Conservation (phyloP, 1,140 invertebrate genomes). For the Drosophila kepulauana region DNA sequence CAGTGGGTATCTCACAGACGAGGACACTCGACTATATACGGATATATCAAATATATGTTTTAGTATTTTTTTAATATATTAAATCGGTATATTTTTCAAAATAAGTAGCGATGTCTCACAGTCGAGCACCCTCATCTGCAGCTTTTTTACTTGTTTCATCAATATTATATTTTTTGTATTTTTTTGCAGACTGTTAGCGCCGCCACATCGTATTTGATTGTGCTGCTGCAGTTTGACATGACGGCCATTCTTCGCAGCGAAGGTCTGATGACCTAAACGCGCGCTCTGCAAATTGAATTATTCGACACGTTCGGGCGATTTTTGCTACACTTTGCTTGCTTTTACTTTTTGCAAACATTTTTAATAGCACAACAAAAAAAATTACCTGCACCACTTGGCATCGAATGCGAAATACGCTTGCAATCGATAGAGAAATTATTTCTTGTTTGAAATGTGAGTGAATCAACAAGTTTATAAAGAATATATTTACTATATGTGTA, state of each 20-base stretch:
- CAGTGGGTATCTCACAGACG: too few relatives aligned
- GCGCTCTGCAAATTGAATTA: conserved; percentile 40
- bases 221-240: conserved; percentile 84
- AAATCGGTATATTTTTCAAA: too few relatives aligned
- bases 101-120: too few relatives aligned
- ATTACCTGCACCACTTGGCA: neutral
- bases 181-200: conserved; percentile 80
- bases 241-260: conserved; percentile 75
- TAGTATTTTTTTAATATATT: too few relatives aligned
- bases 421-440: neutral
- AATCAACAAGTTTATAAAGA: neutral
- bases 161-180: neutral
- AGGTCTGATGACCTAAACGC: conserved; percentile 66
- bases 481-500: conserved; percentile 3
- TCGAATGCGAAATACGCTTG: conserved; percentile 12
- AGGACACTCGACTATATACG: too few relatives aligned
- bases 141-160: neutral
- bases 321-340: neutral
- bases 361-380: conserved; percentile 12
- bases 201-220: conserved; percentile 84
- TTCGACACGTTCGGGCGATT: neutral
- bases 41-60: too few relatives aligned
- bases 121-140: too few relatives aligned
- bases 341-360: conserved; percentile 17
- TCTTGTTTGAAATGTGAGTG: neutral